Conservation (phyloP, 92 coral and sea anemone genomes). For the Parazoanthus swiftii region DNA sequence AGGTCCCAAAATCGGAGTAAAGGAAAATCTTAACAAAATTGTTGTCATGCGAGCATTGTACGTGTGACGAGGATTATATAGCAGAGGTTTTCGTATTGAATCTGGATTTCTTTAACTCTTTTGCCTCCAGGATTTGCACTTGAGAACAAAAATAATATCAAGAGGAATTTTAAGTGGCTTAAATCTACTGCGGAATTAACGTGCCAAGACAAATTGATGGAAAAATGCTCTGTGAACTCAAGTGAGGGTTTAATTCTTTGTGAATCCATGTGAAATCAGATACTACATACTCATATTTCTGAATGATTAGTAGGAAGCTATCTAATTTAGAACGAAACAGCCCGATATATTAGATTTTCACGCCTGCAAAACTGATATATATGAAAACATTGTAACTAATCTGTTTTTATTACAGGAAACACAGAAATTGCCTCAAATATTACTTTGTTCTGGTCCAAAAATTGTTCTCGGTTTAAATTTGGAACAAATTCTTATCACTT, state of each 20-base stretch:
- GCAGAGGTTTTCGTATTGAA: background rate
- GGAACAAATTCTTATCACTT: background rate
- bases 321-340: background rate
- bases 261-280: background rate
- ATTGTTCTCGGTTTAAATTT: too few relatives aligned
- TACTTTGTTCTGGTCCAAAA: too few relatives aligned
- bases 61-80: background rate
- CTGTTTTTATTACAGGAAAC: background rate
- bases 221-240: background rate
- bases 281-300: background rate
- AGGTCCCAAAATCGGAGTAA: background rate
- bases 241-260: background rate
- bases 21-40: background rate
- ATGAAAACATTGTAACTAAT: background rate
- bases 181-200: background rate
- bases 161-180: conserved; percentile 1
- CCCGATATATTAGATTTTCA: too few relatives aligned
- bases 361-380: too few relatives aligned
- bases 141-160: background rate
- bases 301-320: background rate
- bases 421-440: background rate
- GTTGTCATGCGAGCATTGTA: background rate
- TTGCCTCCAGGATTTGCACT: background rate
- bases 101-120: background rate
- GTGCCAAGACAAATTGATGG: background rate